phyloP scores from a whole-genome alignment of 1,140 invertebrate species.

The Temnothorax curvispinosus region DNA sequence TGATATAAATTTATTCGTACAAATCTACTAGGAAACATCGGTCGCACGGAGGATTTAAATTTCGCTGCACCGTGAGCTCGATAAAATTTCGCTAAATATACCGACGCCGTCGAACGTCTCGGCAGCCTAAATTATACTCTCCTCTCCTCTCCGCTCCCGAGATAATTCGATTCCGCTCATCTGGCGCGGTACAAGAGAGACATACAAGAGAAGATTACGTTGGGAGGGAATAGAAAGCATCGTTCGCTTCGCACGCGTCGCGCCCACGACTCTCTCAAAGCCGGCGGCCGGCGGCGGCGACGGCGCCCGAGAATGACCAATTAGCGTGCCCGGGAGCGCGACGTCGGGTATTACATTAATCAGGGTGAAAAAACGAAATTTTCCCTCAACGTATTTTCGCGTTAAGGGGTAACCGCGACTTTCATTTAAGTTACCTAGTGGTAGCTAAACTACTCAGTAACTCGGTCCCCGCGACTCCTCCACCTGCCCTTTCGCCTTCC shows the following conservation, averaged over 20 bases:
- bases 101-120: conserved; percentile 1
- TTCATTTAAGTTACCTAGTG: conserved; percentile 80
- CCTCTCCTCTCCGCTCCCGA: not conserved
- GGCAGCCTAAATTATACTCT: conserved; percentile 26
- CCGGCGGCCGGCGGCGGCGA: conserved; percentile 30
- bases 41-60: not conserved
- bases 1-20: not conserved
- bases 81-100: conserved; percentile 30
- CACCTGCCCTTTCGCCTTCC: not conserved
- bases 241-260: conserved; percentile 43
- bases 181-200: conserved; percentile 17
- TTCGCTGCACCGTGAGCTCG: not conserved
- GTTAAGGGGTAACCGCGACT: conserved; percentile 74
- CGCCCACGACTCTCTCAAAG: conserved; percentile 61
- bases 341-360: conserved; percentile 75
- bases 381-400: conserved; percentile 78
- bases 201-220: conserved; percentile 24
- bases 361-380: conserved; percentile 77
- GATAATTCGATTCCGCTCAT: conserved; percentile 52
- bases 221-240: conserved; percentile 12
- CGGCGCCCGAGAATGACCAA: conserved; percentile 72
- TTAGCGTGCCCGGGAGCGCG: conserved; percentile 70
- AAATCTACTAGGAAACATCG: not conserved
- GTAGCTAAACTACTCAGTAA: conserved; percentile 77
- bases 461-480: conserved; percentile 61